Conservation (phyloP, 2,797 vertebrate species). For the Phalanger gymnotis region DNA sequence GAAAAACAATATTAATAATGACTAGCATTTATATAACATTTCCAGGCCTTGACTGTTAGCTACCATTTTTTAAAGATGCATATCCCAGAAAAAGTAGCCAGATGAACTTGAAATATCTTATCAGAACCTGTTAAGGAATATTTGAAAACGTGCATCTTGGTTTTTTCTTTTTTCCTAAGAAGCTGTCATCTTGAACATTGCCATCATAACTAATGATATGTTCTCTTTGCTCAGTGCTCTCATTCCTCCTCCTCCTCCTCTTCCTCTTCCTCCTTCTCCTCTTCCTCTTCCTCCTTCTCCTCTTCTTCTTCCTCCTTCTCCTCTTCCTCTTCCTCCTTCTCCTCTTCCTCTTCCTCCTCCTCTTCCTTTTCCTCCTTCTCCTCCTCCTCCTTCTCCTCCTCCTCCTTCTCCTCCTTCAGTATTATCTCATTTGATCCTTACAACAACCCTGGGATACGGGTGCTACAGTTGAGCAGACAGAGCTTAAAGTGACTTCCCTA, state of each 20-base stretch:
- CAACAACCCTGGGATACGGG: background rate
- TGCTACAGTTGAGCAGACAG: background rate
- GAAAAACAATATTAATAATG: background rate
- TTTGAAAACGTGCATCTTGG: background rate
- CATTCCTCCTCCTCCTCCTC: background rate
- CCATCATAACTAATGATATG: background rate
- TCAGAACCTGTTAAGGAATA: background rate
- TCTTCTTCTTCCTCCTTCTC: no score
- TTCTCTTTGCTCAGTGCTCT: background rate
- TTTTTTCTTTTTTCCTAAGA: background rate
- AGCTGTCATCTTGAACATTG: background rate
- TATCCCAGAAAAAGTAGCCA: background rate
- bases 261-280: no score
- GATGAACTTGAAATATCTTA: background rate
- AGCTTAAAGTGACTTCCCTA: background rate
- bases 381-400: no score
- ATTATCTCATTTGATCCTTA: background rate
- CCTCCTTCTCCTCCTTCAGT: background rate
- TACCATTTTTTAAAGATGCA: background rate
- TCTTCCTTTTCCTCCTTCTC: no score
- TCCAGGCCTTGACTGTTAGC: background rate
- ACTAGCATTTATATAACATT: background rate
- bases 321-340: no score
- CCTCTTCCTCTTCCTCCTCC: background rate
- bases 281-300: no score